Evolutionary conservation across 2,113 vertebrate genomes (phyloP).

Genomic region (Notothenia rossii): DNA sequence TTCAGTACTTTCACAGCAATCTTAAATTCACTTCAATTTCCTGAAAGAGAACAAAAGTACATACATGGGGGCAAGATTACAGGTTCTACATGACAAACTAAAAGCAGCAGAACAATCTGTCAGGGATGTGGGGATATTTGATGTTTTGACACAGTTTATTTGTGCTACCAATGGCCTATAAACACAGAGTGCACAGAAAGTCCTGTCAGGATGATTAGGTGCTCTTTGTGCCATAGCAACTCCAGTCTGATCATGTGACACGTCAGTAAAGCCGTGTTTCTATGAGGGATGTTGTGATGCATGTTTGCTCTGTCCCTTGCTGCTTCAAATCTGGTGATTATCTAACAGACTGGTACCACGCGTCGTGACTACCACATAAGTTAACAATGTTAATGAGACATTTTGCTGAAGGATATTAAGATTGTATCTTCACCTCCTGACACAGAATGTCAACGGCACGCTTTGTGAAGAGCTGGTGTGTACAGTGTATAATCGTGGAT

Average conservation of each 20-base stretch:
- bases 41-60: background rate
- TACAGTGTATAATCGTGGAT: slow-evolving; percentile 42
- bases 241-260: slow-evolving; percentile 22
- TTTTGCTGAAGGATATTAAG: slow-evolving; percentile 59
- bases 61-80: slow-evolving; percentile 15
- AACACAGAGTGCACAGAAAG: slow-evolving; percentile 39
- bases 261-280: slow-evolving; percentile 5
- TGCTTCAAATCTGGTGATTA: slow-evolving; percentile 54
- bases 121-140: slow-evolving; percentile 12
- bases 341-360: slow-evolving; percentile 34
- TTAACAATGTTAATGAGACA: slow-evolving; percentile 72
- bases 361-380: slow-evolving; percentile 28
- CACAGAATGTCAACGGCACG: slow-evolving; percentile 38
- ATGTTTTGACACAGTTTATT: slow-evolving; percentile 58
- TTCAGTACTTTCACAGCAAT: background rate
- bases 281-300: slow-evolving; percentile 10
- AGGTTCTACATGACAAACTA: slow-evolving; percentile 21
- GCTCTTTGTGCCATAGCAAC: slow-evolving; percentile 18
- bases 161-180: slow-evolving; percentile 45
- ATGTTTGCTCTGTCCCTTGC: slow-evolving; percentile 19
- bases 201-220: slow-evolving; percentile 30
- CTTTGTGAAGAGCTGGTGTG: slow-evolving; percentile 32
- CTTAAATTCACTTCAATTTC: background rate
- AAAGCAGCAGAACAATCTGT: background rate
- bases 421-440: slow-evolving; percentile 57